Conservation (phyloP, 2,113 vertebrate species). For the Calidris pugnax region DNA sequence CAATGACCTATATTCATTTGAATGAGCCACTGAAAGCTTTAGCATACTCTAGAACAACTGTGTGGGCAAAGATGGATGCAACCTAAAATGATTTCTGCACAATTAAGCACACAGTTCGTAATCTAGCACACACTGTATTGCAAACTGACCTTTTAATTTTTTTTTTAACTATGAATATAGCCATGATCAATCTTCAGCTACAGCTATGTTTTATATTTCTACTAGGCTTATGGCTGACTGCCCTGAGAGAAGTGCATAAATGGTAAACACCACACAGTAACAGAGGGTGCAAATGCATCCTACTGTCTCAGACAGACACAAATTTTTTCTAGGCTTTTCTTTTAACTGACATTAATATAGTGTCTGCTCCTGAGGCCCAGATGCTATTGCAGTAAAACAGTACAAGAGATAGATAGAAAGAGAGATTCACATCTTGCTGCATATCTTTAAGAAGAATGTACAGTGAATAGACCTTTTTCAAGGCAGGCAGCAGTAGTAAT, state of each 20-base stretch:
- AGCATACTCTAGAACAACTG: background rate
- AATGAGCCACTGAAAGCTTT: background rate
- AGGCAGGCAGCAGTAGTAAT: background rate
- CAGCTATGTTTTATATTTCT: background rate
- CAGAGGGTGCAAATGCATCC: background rate
- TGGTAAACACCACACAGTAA: background rate
- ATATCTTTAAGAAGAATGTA: background rate
- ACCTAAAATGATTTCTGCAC: background rate
- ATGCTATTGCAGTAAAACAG: background rate
- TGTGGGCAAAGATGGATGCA: background rate
- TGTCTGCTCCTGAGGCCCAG: background rate
- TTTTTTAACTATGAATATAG: background rate
- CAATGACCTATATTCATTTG: constrained; percentile 11
- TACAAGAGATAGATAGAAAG: background rate
- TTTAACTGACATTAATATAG: background rate
- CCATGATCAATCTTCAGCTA: background rate
- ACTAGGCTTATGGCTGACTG: background rate
- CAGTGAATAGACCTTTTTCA: background rate
- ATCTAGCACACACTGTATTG: background rate
- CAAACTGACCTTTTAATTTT: background rate
- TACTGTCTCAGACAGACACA: background rate
- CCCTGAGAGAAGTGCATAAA: background rate
- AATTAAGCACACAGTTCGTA: background rate
- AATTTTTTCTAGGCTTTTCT: background rate
- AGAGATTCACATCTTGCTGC: background rate